Base-by-base conservation (phyloP, 2,888 invertebrate genomes). In the Xylophagus ater region DNA sequence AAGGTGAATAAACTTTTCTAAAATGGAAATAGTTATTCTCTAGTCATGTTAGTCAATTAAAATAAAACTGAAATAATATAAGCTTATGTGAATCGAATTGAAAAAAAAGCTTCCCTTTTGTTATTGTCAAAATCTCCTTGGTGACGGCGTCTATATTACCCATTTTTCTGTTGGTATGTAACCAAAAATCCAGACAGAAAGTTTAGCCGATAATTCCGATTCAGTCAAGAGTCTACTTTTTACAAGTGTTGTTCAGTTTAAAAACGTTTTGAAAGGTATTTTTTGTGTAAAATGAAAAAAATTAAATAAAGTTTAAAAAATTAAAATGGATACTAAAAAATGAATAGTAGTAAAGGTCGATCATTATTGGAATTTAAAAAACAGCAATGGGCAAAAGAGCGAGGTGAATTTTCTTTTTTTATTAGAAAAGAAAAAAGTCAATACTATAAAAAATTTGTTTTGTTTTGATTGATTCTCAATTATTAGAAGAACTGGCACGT, bases 381-480 rank as follows among this genome's bases (percentile, higher is more conserved):
- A 63, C 73, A 82, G 57, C 90, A 93, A 75, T 92, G 92, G 92
- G 89, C 88, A 52, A 78, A 74, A 65, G 92, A 93, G 71, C 76
- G 79, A 76, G 90, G 92, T 90, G 70, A 31, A 15, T 32, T 36
- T 34, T 30, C 6, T 15, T 29, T 30, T 42, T 17, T 30, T 21
- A 19, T 34, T 14, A 19, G 10, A 6, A 30, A 13, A 10, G 3
- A 18, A 35, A 26, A 26, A 36, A 9, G 14, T 32, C 26, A 25
- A 18, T 36, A 12, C 29, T 8, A 14, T 15, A 8, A 31, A 33
- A 9, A 15, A 36, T 28, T 14, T 32, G n/a, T 21, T 28, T 37
- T 31, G 37, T 37, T 36, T 23, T 40, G 12, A 20, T 28, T 8
- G 6, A 19, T 33, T 25, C 33, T 26, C 2, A 32, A 18, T 19